Conservation (phyloP, 1,140 invertebrate genomes). For the Nymphalis io region DNA sequence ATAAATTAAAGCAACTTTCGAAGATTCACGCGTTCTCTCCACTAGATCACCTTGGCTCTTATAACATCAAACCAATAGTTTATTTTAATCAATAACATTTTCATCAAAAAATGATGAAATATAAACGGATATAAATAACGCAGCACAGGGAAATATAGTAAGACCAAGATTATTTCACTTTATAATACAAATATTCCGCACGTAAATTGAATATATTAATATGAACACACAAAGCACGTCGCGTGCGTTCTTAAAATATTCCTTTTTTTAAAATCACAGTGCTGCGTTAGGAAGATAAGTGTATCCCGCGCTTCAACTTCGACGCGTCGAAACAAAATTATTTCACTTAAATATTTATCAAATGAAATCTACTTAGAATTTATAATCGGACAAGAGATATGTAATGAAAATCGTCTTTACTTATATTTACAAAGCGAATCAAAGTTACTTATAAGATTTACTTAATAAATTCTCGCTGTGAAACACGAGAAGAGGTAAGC, state of each 20-base stretch:
- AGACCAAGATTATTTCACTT: slow-evolving; percentile 40
- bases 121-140: too few species aligned
- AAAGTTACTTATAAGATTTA: slow-evolving; percentile 23
- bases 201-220: slow-evolving; percentile 67
- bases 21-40: too few species aligned
- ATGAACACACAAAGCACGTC: slow-evolving; percentile 63
- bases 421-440: slow-evolving; percentile 21
- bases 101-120: too few species aligned
- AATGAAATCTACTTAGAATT: slow-evolving; percentile 29
- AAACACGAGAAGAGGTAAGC: slow-evolving; percentile 32
- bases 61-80: too few species aligned
- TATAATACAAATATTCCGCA: slow-evolving; percentile 57
- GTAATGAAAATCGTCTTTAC: slow-evolving; percentile 12
- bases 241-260: slow-evolving; percentile 75
- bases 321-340: slow-evolving; percentile 65
- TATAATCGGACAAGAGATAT: background rate
- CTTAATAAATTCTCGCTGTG: slow-evolving; percentile 29
- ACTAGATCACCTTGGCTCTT: too few species aligned
- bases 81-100: too few species aligned
- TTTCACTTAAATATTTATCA: slow-evolving; percentile 71
- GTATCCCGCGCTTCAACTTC: slow-evolving; percentile 62
- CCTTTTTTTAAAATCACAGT: slow-evolving; percentile 77
- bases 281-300: slow-evolving; percentile 75
- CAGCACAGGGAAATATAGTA: slow-evolving; percentile 21
- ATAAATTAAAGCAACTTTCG: too few species aligned